Base-by-base conservation (phyloP, 2,797 vertebrate species). In the Echiichthys vipera region DNA sequence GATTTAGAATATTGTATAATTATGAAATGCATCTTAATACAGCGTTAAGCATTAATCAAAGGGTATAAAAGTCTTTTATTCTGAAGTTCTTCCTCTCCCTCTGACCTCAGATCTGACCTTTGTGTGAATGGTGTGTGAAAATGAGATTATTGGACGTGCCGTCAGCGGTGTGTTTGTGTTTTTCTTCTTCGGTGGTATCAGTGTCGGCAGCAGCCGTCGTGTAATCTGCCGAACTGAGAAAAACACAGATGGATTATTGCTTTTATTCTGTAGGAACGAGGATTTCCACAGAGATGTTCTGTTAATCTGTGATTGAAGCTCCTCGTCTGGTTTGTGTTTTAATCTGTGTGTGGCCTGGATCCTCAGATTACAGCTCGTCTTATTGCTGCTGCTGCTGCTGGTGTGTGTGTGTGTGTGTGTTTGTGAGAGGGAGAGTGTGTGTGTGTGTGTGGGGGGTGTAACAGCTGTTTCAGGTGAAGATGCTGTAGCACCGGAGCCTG, bases 261-360 rank as follows among this genome's bases (percentile, higher is more conserved):
- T 29, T 39, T 58, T 42, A 58, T 46, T 61, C 51, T 54, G 51
- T 51, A 51, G 25, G 29, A 25, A 95, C 95, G 95, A 95, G 96
- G 96, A 95, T 43, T 43, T 20, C 7, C 32, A n/a, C 25, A 18
- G 49, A 30, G 49, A 51, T 74, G 93, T 67, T 79, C 40, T 53
- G 83, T 75, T 87, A 85, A 88, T 87, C 84, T 83, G 30, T 65
- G 78, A 89, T 80, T 89, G 87, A 72, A 87, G 87, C 82, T 75
- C 15, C 58, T 65, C 47, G 78, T 80, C 80, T 85, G 77, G 83
- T 77, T 83, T 73, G 95, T 96, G 92, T 95, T 95, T 59, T 97
- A 98, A 98, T 98, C 97, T 97, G 94, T 93, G 90, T 95, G 95
- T 97, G 96, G 95, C 97, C 97, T 97, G 96, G 97, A 97, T 96